Base-by-base conservation (phyloP, 2,113 vertebrate species). In the Ramphastos sulfuratus region DNA sequence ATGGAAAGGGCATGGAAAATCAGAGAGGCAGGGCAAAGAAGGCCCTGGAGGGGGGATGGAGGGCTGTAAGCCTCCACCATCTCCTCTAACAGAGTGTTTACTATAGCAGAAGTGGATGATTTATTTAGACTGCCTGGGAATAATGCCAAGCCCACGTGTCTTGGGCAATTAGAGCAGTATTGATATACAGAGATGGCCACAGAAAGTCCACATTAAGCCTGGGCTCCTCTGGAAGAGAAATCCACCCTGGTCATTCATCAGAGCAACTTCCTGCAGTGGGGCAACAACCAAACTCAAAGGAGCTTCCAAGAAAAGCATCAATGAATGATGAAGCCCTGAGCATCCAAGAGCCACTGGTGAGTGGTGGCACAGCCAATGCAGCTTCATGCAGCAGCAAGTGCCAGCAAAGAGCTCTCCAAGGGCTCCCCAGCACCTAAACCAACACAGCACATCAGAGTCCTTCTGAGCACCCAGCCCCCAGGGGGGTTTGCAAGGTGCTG, bases 111-210 rank as follows among this genome's bases (percentile, higher is more conserved):
- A 97, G 94, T 96, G 92, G 83, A 96, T 97, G 96, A 96, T 96
- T 97, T 95, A 95, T 89, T 95, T 95, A 95, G 96, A 93, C 96
- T 61, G 74, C 75, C 97, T 84, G 97, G 97, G 97, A 96, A 93
- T 83, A 85, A 15, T 0, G 96, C 97, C 97, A 97, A 80, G 95
- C 64, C 96, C 95, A 86, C 95, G 96, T 96, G 97, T 97, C 97
- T 96, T 31, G 95, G 97, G 86, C 96, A 94, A 96, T 97, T 94
- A 97, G 88, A 96, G 94, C 72, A 48, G 64, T n/a, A 67, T 95
- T 94, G 90, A 96, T 94, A 93, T 95, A 95, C 92, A 91, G 95
- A 54, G 81, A 89, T 76, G 64, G 75, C 96, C 76, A 67, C 82
- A 59, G 67, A 90, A 94, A 94, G 93, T 92, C 91, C 64, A 72